A percentile compares a stretch with the other conserved stretches of the same genome.
These are phyloP conservation scores for Potorous gilbertii DNA, from an alignment of 2,797 vertebrate genomes.

Conservation along the genomic window DNA sequence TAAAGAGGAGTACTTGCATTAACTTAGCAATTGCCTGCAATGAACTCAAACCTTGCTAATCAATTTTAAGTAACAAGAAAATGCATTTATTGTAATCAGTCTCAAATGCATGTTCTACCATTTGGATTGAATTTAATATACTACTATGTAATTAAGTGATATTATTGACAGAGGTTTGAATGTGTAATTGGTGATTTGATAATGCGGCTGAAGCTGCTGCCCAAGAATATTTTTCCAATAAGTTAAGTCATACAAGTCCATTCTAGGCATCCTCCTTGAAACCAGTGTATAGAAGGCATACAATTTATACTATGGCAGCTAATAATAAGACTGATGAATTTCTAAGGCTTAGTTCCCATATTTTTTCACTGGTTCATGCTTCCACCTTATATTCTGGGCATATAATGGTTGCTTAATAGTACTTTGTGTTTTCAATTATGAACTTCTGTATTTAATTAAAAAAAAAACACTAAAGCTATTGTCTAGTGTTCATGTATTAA, in stretches of 20 bases:
- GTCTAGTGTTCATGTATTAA: not conserved
- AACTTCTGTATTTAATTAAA: not conserved
- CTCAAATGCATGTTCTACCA: constrained; percentile 68
- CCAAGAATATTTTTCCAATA: constrained; percentile 69
- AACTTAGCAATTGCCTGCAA: constrained; percentile 57
- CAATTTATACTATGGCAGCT: constrained; percentile 20
- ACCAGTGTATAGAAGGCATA: constrained; percentile 19
- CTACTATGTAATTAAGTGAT: constrained; percentile 66
- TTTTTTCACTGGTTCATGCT: constrained; percentile 47
- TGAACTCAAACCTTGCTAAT: constrained; percentile 73
- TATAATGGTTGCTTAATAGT: not conserved
- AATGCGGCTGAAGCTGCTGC: constrained; percentile 47
- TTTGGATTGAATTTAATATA: constrained; percentile 75
- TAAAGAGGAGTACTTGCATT: constrained; percentile 68
- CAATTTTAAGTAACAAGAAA: constrained; percentile 75
- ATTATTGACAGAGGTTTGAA: constrained; percentile 69
- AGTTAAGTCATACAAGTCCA: constrained; percentile 56
- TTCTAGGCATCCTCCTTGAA: constrained; percentile 17
- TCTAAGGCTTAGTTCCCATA: constrained; percentile 27
- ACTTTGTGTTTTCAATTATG: constrained; percentile 1
- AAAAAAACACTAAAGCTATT: not conserved
- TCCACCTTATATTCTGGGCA: not conserved
- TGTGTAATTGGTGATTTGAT: constrained; percentile 72
- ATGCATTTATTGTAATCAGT: constrained; percentile 78
- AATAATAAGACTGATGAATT: constrained; percentile 37